Conservation (phyloP, 1,140 invertebrate species). For the Helicorthomorpha holstii region DNA sequence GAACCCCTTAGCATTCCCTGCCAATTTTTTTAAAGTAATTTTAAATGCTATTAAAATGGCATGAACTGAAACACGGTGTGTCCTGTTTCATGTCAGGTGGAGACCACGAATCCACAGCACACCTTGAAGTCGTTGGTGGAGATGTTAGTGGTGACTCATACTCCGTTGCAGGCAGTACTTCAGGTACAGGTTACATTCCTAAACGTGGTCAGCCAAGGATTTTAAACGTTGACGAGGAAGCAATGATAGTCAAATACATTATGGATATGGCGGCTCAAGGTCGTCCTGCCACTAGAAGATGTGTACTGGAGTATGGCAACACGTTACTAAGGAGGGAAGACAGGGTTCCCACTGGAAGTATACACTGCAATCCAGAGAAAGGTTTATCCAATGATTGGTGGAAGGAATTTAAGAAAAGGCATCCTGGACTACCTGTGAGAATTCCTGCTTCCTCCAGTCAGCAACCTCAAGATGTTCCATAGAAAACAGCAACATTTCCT, state of each 20-base stretch:
- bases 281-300: conserved; percentile 5
- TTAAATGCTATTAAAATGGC: no score
- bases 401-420: conserved; percentile 9
- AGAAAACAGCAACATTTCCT: neutral
- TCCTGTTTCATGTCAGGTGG: no score
- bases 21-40: no score
- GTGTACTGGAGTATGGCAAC: conserved; percentile 9
- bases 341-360: conserved; percentile 7
- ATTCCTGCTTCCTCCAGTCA: neutral
- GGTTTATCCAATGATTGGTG: conserved; percentile 9
- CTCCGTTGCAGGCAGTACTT: neutral
- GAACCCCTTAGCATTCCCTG: no score
- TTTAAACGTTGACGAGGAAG: conserved; percentile 6
- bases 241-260: conserved; percentile 5
- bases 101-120: no score
- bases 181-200: neutral
- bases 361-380: conserved; percentile 8
- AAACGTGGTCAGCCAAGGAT: conserved; percentile 7
- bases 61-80: no score
- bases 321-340: conserved; percentile 6
- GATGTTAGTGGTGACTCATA: neutral
- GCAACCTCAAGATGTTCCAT: neutral
- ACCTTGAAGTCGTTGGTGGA: neutral
- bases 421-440: conserved; percentile 6
- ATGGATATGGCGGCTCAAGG: conserved; percentile 7